Base-by-base conservation (phyloP, 2,797 vertebrate species). In the Oophaga sylvatica region DNA sequence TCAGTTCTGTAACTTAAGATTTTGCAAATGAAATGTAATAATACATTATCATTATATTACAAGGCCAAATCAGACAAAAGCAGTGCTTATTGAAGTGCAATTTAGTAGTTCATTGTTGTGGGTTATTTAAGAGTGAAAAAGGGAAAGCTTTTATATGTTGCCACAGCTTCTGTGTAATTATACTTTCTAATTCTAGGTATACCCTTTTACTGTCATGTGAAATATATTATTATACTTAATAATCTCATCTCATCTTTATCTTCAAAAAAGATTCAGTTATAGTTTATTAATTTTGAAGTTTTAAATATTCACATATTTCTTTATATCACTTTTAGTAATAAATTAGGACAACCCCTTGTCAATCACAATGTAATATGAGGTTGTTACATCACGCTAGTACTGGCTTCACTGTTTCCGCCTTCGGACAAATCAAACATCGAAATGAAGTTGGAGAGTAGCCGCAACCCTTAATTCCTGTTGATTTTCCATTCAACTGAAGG, bases 111-210 rank as follows among this genome's bases (percentile, higher is more conserved):
- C 67, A 67, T 56, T 68, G n/a, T 68, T 68, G 41, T 53, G 67
- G 63, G 41, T 56, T 81, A 48, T 67, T 56, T 81, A 8, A 53
- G 80, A 77, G 41, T 20, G 53, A 81, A 68, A 81, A 67, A 53
- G 60, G n/a, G 41, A 81, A 81, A 67, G 63, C 80, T 68, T 81
- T 81, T 81, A 81, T 48, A 62, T 29, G 8, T 45, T 26, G 41
- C n/a, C 26, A 48, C 17, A 19, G 22, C 63, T 48, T 68, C 10
- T 26, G n/a, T 56, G n/a, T 81, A 68, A 68, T 81, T 81, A 45
- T 29, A 53, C 15, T 67, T n/a, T 81, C 6, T 19, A 81, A 53
- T 81, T 29, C 41, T 53, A 16, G 8, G 16, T 48, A 26, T 48
- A 41, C 41, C n/a, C 0, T 80, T 63, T 45, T 45, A 80, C 41